Evolutionary conservation across 2,888 invertebrate genomes (phyloP), one percentile per base, ranked within the genome.

Genomic region (Drymonia ruficornis): DNA sequence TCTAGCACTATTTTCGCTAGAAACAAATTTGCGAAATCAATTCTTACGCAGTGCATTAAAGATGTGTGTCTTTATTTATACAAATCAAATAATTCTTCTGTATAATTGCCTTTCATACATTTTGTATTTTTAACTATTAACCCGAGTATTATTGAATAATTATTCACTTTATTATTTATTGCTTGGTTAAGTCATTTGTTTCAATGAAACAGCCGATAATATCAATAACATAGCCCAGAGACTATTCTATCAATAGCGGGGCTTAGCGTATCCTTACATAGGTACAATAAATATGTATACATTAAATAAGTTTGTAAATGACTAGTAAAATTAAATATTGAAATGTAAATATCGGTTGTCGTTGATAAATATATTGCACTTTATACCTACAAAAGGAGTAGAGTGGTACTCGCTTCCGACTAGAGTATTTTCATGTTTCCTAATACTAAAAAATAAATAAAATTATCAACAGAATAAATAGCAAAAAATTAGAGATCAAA

Each of bases 351-450:
- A 76, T 73, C 53, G 61, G 65, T 23, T 23, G n/a, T 55, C 60
- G 60, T 76, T 70, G 77, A 81, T 86, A 85, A 86, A 84, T 84
- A 86, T 87, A 87, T 87, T 89, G 88, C 89, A 89, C 87, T 76
- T 78, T 74, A 77, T 67, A 61, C 67, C n/a, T n/a, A n/a, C n/a
- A n/a, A n/a, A n/a, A 75, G 66, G 61, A 64, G 55, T 62, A 61
- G 55, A n/a, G n/a, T n/a, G n/a, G 56, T 59, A 65, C 61, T 55
- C 46, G 52, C 57, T 67, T 59, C 65, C 50, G 75, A 76, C 70
- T 77, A 75, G 73, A 74, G 74, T 78, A 81, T 76, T 74, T 64
- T 61, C 15, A 70, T 70, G 63, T 66, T 79, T 71, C 67, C 62
- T 65, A 57, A 36, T 46, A 67, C 59, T 62, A 68, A 65, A 64